A percentile compares a stretch with the other conserved stretches of the same genome.
phyloP scores from a whole-genome alignment of 2,113 vertebrate species.

The Merops nubicus region DNA sequence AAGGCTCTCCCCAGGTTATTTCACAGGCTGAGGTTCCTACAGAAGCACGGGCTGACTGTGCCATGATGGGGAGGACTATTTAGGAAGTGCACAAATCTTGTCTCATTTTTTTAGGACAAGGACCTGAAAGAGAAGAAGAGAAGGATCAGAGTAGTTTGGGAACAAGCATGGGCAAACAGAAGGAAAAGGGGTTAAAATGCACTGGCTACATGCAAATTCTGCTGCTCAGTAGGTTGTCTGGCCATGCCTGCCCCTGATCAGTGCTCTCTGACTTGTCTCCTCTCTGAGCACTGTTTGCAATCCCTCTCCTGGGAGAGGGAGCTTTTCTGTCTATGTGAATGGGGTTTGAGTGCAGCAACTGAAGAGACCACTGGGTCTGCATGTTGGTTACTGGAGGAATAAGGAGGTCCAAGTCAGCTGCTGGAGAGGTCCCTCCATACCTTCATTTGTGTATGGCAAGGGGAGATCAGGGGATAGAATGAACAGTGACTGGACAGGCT shows the following conservation, averaged over 20 bases:
- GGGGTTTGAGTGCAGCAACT: too few species aligned
- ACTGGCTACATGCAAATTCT: background rate
- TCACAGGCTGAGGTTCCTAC: background rate
- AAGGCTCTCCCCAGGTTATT: background rate
- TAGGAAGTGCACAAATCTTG: background rate
- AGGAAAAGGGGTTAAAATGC: background rate
- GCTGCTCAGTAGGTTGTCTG: background rate
- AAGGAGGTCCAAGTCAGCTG: background rate
- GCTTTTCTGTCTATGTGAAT: background rate
- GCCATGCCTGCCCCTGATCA: too few species aligned
- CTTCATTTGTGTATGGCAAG: rapidly evolving
- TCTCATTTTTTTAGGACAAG: background rate
- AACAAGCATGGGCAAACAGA: background rate
- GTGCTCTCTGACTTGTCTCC: background rate
- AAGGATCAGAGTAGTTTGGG: background rate
- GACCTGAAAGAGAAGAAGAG: background rate
- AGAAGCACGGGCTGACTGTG: rapidly evolving
- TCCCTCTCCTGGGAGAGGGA: background rate
- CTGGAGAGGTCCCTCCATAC: background rate
- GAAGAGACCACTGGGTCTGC: background rate
- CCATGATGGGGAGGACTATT: background rate
- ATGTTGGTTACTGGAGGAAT: background rate
- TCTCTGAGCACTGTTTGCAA: background rate
- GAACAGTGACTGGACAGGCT: background rate
- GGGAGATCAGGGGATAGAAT: rapidly evolving